These are phyloP conservation scores for Xyliphius kryptos DNA, from an alignment of 2,113 vertebrate species.

Conservation along the genomic window DNA sequence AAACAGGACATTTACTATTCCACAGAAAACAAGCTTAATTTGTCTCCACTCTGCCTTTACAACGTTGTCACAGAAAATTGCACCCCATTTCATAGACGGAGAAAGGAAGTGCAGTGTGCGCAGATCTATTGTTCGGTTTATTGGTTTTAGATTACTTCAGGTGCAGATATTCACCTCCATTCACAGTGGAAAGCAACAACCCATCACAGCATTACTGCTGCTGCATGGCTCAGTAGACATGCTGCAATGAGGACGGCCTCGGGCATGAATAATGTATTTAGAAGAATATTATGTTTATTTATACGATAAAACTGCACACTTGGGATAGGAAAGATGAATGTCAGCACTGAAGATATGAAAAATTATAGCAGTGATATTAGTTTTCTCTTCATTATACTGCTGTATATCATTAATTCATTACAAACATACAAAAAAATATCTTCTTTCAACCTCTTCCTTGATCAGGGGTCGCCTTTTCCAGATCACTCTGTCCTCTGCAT, in stretches of 20 bases:
- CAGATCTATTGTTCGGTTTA: slow-evolving; percentile 34
- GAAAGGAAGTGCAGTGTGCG: slow-evolving; percentile 19
- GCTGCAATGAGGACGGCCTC: slow-evolving; percentile 15
- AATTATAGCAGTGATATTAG: too few species aligned
- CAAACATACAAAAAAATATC: too few species aligned
- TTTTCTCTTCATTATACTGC: too few species aligned
- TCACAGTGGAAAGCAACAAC: slow-evolving; percentile 26
- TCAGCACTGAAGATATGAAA: too few species aligned
- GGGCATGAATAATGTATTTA: slow-evolving; percentile 42
- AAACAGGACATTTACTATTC: slow-evolving; percentile 32
- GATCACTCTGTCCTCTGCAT: too few species aligned
- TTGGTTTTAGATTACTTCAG: slow-evolving; percentile 35
- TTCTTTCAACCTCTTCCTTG: too few species aligned
- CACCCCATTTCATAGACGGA: slow-evolving; percentile 31
- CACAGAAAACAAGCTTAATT: slow-evolving; percentile 27
- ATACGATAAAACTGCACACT: slow-evolving; percentile 20
- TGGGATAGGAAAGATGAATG: not conserved
- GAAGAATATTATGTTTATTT: slow-evolving; percentile 21
- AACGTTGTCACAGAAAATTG: slow-evolving; percentile 36
- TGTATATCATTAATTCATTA: too few species aligned
- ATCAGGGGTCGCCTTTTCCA: too few species aligned
- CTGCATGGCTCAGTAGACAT: slow-evolving; percentile 15
- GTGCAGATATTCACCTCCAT: slow-evolving; percentile 32
- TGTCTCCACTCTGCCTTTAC: slow-evolving; percentile 27
- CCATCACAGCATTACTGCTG: slow-evolving; percentile 7